Base-by-base conservation (phyloP, 2,888 invertebrate species). In the Drosophila basisetae region DNA sequence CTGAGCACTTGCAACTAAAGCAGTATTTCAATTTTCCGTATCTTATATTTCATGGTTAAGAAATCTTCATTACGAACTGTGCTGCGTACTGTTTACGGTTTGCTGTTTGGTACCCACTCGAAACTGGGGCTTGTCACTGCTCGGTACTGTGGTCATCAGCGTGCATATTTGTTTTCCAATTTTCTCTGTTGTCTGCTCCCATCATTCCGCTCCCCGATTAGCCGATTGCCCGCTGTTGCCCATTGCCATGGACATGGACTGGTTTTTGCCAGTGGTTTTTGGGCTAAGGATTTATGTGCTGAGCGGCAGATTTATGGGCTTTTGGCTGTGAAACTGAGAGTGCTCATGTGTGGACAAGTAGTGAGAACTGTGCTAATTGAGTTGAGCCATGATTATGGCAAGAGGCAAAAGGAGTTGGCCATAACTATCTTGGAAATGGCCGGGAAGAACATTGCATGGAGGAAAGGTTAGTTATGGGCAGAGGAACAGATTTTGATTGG, bases 211-310 rank as follows among this genome's bases (percentile, higher is more conserved):
- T 35, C 5, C 50, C 49, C 35, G 18, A 4, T 11, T 49, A 18
- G n/a, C 39, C 37, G 55, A 37, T 55, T 28, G n/a, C 31, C 11
- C 31, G 33, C 41, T 54, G 33, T 39, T 6, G 39, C 22, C 55
- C 58, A 47, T 43, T 61, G 64, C 49, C 65, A 74, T 55, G 74
- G 50, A 25, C 47, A 30, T 52, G 64, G 37, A 58, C 22, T 43
- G 43, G 43, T 41, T 62, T 66, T 66, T 35, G 65, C 43, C 39
- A 50, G 55, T 50, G 43, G 76, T 68, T 68, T 64, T 65, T 52
- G 75, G 67, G 64, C 53, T 2, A 67, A 76, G 66, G 73, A 79
- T 79, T 79, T 80, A 80, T 79, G 79, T 60, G 67, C 69, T 63
- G 33, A 60, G 52, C 33, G 50, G 25, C n/a, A 76, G 80, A 79